Evolutionary conservation across 2,113 vertebrate species (phyloP), one percentile per base, ranked within the genome.

Genomic region (Onychostruthus taczanowskii): DNA sequence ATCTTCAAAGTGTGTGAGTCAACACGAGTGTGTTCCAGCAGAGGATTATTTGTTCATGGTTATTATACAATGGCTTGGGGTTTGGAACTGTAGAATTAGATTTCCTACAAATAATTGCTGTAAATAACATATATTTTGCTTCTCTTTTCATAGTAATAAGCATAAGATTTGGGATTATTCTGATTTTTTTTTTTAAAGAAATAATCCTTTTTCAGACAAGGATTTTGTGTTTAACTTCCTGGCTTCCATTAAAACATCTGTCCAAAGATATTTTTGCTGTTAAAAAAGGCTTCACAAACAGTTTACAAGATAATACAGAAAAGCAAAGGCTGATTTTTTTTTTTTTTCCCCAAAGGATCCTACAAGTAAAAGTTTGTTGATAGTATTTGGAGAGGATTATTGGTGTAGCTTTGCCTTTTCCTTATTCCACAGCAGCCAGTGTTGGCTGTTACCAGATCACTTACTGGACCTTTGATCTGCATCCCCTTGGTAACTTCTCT

Each of bases 51-150:
- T 94, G 26, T 52, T 78, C 3, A 23, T 30, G 21, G 10, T 66
- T 76, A 0, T 72, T 16, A 1, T 61, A 13, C 33, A 10, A 3
- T 46, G 10, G 18, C 23, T 72, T 27, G 41, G 16, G 0, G 11
- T 70, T 86, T 74, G 8, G 67, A 31, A 9, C 12, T 61, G 21
- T 50, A 37, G 24, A 56, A 22, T 59, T 58, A n/a, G 16, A n/a
- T n/a, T 58, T 87, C 46, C 18, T 77, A 16, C 16, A 80, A 61
- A 30, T 58, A 53, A 58, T 66, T 89, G 63, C 58, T 7, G 16
- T 72, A 59, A 69, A 39, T 52, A 30, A 28, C 21, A 2, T 39
- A 2, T 17, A 7, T 52, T 90, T 85, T 79, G 24, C 41, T 84
- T 68, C 37, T 89, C 22, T 72, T 82, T 78, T 70, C 19, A 1